Conservation (phyloP, 2,888 invertebrate species). For the Marronus borbonicus region DNA sequence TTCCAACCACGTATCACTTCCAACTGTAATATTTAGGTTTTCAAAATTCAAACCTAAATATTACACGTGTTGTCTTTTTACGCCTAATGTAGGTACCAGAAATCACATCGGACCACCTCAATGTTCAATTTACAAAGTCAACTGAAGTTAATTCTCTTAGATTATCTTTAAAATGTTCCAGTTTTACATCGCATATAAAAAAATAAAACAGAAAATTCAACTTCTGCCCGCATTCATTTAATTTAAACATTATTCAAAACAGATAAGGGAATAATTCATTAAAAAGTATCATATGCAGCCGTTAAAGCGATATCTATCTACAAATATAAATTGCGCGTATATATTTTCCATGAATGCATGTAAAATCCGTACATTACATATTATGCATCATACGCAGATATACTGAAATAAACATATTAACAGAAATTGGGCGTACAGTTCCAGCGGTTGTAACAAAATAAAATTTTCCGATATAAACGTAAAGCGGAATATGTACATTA, state of each 20-base stretch:
- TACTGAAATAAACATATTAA: conserved; percentile 10
- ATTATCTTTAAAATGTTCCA: no score
- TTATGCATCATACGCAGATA: background rate
- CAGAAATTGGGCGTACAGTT: background rate
- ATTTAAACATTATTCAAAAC: conserved; percentile 14
- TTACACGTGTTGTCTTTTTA: no score
- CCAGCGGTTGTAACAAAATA: conserved; percentile 9
- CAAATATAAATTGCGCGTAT: background rate
- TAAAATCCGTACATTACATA: background rate
- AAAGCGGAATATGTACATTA: conserved; percentile 33
- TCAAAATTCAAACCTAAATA: no score
- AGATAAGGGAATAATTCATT: conserved; percentile 16
- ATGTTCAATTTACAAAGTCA: no score
- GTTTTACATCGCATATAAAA: no score
- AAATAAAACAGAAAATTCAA: no score
- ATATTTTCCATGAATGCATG: no score
- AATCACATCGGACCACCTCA: no score
- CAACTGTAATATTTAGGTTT: no score
- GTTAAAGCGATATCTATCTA: background rate
- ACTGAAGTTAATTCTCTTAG: no score
- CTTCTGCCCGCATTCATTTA: background rate
- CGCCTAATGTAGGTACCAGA: no score
- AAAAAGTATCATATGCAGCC: conserved; percentile 26
- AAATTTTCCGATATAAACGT: conserved; percentile 32
- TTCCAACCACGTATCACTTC: no score